phyloP scores from a whole-genome alignment of 2,888 invertebrate species.

The Lasioglossum zephyrum region DNA sequence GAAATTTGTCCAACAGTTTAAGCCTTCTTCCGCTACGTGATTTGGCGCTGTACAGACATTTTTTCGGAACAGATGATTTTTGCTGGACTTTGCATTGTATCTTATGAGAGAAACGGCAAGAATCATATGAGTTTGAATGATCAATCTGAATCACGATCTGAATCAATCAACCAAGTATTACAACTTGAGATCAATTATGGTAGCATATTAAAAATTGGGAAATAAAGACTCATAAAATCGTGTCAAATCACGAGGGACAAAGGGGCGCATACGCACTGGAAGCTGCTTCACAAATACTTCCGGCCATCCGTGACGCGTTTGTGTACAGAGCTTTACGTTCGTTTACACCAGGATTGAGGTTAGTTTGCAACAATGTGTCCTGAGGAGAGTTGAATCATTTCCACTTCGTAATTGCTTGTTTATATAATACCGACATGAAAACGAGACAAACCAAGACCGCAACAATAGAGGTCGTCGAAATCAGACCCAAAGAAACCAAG shows the following conservation, averaged over 20 bases:
- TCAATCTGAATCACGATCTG: neutral
- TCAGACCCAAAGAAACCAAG: neutral
- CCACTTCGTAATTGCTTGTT: neutral
- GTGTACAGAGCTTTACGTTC: neutral
- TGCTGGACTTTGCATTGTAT: neutral
- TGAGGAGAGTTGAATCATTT: neutral
- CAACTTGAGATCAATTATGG: neutral
- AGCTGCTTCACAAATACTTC: neutral
- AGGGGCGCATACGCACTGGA: neutral
- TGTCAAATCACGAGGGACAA: neutral
- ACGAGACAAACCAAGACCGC: neutral
- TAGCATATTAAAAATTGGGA: neutral
- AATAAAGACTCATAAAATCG: neutral
- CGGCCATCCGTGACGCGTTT: neutral
- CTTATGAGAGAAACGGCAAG: neutral
- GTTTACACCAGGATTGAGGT: slow-evolving; percentile 16
- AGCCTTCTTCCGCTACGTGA: no score
- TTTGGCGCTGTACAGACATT: neutral
- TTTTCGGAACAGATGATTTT: neutral
- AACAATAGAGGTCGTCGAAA: neutral
- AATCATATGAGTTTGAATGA: neutral
- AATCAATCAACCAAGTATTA: neutral
- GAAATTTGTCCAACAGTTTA: no score
- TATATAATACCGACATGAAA: slow-evolving; percentile 8
- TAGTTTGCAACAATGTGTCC: neutral